Evolutionary conservation across 2,888 invertebrate species (phyloP).

Genomic region (Heliconius ethilla): DNA sequence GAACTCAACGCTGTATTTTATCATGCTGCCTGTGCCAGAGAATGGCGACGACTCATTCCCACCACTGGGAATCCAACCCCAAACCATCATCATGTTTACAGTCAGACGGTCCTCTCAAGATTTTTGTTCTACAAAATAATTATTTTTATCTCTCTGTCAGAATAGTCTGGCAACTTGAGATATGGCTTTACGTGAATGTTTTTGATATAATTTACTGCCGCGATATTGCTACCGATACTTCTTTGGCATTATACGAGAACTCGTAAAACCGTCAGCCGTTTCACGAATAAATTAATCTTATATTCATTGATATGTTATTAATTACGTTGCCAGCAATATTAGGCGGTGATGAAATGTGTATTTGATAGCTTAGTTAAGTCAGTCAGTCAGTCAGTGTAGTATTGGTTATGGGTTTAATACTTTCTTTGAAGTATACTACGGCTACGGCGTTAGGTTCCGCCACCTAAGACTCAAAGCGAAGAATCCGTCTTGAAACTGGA

Average conservation of each 20-base stretch:
- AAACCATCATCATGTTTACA: not conserved
- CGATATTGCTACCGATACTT: conserved; percentile 31
- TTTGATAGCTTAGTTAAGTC: not conserved
- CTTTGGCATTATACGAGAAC: conserved; percentile 28
- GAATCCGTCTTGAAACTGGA: not conserved
- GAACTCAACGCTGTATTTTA: not conserved
- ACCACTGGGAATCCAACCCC: not conserved
- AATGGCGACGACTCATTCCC: not conserved
- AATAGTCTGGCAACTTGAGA: conserved; percentile 18
- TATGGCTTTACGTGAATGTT: conserved; percentile 15
- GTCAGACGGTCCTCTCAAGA: not conserved
- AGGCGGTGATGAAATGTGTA: conserved; percentile 29
- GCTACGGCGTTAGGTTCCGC: not conserved
- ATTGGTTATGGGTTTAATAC: not conserved
- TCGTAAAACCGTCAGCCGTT: conserved; percentile 35
- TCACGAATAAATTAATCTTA: conserved; percentile 36
- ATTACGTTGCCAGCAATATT: conserved; percentile 29
- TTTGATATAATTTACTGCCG: conserved; percentile 21
- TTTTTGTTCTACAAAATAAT: conserved; percentile 9
- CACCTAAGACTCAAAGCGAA: not conserved
- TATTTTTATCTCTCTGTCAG: conserved; percentile 25
- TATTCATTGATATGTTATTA: conserved; percentile 38
- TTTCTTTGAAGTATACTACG: not conserved
- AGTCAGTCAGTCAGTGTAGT: not conserved
- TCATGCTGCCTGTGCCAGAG: not conserved